Base-by-base conservation (phyloP, 2,797 vertebrate species). In the Rachycentron canadum region DNA sequence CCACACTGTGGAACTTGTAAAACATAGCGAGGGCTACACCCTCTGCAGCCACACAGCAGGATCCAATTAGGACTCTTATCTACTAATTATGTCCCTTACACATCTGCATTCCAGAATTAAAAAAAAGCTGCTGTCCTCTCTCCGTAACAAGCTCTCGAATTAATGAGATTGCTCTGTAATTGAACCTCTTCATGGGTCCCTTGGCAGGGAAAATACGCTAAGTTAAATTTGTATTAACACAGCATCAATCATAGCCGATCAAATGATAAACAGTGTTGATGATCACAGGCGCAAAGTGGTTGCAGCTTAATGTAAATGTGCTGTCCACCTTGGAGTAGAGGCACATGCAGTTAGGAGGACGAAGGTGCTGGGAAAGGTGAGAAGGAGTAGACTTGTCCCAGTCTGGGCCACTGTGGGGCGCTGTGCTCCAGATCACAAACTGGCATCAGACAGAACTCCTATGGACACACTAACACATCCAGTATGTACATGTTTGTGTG, bases 151-250 rank as follows among this genome's bases (percentile, higher is more conserved):
- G 96, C 95, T 92, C 94, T 94, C 89, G 94, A 96, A 97, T 97
- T 96, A 97, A 98, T 97, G 96, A 97, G 96, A 97, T 96, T 95
- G 96, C 96, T 96, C 94, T 96, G 96, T 96, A 97, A 98, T 97
- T 97, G 96, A 96, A 96, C 96, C 96, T 96, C 96, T 96, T 96
- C 95, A 96, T 94, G 94, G 96, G 96, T 97, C 96, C 96, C 96
- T 95, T 95, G 96, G 96, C 96, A 96, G 96, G 94, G 94, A 96
- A 96, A 96, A 97, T 95, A 97, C 95, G 95, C 95, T 95, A 95
- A 95, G 96, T 94, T 96, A 94, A 94, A 96, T 96, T 95, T 96
- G 95, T 95, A 95, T 95, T 96, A 96, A 96, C 95, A 95, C 93
- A 95, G 95, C 96, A 98, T 97, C 96, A 95, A 96, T 98, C 97